phyloP scores from a whole-genome alignment of 2,113 vertebrate genomes.

The Dissostichus mawsoni region DNA sequence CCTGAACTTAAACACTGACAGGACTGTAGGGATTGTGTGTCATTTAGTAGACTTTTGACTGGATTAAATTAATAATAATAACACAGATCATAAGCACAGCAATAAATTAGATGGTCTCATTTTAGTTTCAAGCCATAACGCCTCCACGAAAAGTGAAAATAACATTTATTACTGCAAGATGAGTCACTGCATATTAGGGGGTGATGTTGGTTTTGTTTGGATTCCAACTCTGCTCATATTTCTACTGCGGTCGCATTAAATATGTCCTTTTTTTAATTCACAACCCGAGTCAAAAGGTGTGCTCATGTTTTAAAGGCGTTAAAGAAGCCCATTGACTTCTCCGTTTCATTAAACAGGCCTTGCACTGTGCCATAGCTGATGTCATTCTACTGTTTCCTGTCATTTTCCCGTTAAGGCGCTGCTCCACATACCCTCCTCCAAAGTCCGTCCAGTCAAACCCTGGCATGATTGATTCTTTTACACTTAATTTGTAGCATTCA shows the following conservation, averaged over 20 bases:
- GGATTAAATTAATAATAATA: constrained; percentile 61
- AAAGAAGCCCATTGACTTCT: constrained; percentile 72
- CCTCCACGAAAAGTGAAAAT: constrained; percentile 60
- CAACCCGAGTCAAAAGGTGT: constrained; percentile 45
- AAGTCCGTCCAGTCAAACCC: constrained; percentile 57
- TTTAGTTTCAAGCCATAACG: constrained; percentile 43
- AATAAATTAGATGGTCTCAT: constrained; percentile 47
- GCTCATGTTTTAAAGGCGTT: constrained; percentile 49
- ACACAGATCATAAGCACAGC: constrained; percentile 35
- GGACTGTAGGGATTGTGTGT: constrained; percentile 50
- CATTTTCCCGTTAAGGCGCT: constrained; percentile 69
- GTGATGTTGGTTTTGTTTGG: constrained; percentile 72
- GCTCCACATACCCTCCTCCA: constrained; percentile 59
- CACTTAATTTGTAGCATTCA: constrained; percentile 74
- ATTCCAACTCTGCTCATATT: constrained; percentile 65
- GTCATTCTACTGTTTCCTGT: constrained; percentile 77
- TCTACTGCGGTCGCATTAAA: constrained; percentile 63
- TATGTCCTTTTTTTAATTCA: constrained; percentile 66
- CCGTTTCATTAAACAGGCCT: constrained; percentile 68
- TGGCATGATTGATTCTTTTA: constrained; percentile 73
- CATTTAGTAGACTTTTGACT: constrained; percentile 58
- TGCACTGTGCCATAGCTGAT: constrained; percentile 69
- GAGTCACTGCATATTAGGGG: constrained; percentile 68
- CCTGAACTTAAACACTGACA: constrained; percentile 47
- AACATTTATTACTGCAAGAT: constrained; percentile 71